Conservation (phyloP, 2,888 invertebrate species). For the Chaitophorus viminalis region DNA sequence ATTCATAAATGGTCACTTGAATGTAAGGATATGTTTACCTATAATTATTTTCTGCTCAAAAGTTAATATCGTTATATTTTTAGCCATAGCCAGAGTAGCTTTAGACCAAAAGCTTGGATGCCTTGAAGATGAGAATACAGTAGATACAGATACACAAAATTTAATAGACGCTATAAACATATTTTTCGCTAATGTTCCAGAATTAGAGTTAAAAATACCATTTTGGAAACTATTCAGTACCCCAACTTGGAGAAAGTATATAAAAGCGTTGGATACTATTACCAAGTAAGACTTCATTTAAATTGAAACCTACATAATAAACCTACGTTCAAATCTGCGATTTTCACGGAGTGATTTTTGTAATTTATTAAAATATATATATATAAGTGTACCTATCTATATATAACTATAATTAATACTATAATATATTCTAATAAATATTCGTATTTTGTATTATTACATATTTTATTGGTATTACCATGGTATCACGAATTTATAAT, state of each 20-base stretch:
- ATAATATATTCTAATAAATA: too few relatives aligned
- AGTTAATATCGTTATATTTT: conserved; percentile 65
- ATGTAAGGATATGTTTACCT: conserved; percentile 74
- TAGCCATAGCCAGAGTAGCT: conserved; percentile 88
- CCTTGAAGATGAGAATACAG: conserved; percentile 74
- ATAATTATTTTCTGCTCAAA: not conserved
- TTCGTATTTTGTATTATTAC: conserved; percentile 13
- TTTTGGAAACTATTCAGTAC: conserved; percentile 86
- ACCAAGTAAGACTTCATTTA: conserved; percentile 70
- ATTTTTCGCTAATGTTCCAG: conserved; percentile 82
- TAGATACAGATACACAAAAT: conserved; percentile 79
- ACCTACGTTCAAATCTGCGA: not conserved
- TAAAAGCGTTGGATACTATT: conserved; percentile 78
- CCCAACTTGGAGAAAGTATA: conserved; percentile 83
- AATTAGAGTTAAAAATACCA: conserved; percentile 83
- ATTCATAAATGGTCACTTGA: conserved; percentile 93
- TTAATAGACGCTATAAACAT: conserved; percentile 88
- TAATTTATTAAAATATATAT: too few relatives aligned
- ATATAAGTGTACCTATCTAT: too few relatives aligned
- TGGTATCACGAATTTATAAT: too few relatives aligned
- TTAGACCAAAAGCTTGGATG: conserved; percentile 87
- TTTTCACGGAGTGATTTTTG: not conserved
- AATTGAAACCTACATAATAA: not conserved
- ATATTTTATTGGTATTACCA: not conserved
- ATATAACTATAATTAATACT: not conserved